Evolutionary conservation across 1,140 invertebrate genomes (phyloP).

Genomic region (Pogonomyrmex californicus): DNA sequence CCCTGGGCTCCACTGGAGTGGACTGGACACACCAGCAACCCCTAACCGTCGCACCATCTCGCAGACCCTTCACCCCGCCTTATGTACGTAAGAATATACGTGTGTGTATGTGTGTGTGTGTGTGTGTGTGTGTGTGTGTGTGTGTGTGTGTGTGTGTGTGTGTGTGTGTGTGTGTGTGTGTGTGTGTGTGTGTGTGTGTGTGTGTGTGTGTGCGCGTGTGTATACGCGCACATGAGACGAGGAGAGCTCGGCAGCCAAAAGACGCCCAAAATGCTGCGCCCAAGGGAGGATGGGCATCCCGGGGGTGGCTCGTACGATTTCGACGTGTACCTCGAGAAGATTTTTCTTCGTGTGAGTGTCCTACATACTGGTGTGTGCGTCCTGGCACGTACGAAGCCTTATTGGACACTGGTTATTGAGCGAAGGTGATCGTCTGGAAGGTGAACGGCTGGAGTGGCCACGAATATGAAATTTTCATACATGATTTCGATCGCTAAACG

Average conservation of each 20-base stretch:
- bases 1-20: constrained; percentile 82
- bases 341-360: constrained; percentile 47
- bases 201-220: background rate
- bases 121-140: background rate
- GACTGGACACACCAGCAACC: constrained; percentile 81
- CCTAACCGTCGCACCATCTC: constrained; percentile 72
- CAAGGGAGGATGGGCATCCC: constrained; percentile 71
- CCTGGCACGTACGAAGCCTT: constrained; percentile 61
- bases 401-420: constrained; percentile 82
- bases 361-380: constrained; percentile 11
- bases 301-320: constrained; percentile 66
- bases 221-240: constrained; percentile 36
- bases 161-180: background rate
- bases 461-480: constrained; percentile 70
- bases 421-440: constrained; percentile 82
- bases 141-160: background rate
- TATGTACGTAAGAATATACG: constrained; percentile 55
- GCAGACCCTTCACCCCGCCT: constrained; percentile 36
- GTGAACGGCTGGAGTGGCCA: constrained; percentile 51
- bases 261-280: constrained; percentile 75
- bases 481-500: constrained; percentile 20
- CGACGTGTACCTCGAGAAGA: constrained; percentile 47
- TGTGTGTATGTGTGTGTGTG: background rate
- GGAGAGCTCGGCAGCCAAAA: constrained; percentile 74
- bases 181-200: background rate